Evolutionary conservation across 2,113 vertebrate genomes (phyloP), one percentile per base, ranked within the genome.

Genomic region (Picathartes gymnocephalus): DNA sequence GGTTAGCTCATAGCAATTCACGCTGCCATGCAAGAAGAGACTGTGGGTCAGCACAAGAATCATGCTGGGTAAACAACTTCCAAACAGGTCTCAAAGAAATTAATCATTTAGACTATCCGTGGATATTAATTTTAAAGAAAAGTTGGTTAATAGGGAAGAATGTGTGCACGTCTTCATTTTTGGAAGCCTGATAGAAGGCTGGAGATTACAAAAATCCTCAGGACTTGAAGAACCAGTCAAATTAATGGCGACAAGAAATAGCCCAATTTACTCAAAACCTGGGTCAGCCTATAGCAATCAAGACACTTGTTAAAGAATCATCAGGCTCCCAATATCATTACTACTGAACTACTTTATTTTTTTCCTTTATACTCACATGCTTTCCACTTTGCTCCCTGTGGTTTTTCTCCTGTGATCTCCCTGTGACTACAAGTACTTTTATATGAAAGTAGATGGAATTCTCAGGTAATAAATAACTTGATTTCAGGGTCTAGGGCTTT

Each of bases 71-170:
- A 42, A 82, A 50, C 8, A 54, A 7, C 16, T 79, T 62, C 45
- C 40, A 47, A 51, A 60, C 7, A 9, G 11, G 6, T 56, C 25
- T 56, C 12, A 45, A 22, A 53, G 9, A 73, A 89, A 81, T 65
- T 2, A 3, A 44, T n/a, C 3, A 42, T 82, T 60, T 48, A 44
- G 19, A 8, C 40, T 81, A 51, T 25, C 31, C 0, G 0, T 44
- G 24, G 40, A 21, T 74, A 74, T 53, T 44, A 44, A 15, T 65
- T 84, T 91, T 30, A 66, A 71, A 50, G 56, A 45, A 71, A 58
- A 54, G 8, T 31, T 62, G 56, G 13, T 18, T 90, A 39, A 53
- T n/a, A 15, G 9, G 18, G 28, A 50, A 48, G 48, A 58, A 60
- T 15, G 8, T 35, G 10, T 74, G 35, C 28, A 65, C 12, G 50